Percentiles rank a stretch among this genome's conserved stretches.
Conservation (phyloP, 2,888 invertebrate species). For the Cataglyphis livida region DNA sequence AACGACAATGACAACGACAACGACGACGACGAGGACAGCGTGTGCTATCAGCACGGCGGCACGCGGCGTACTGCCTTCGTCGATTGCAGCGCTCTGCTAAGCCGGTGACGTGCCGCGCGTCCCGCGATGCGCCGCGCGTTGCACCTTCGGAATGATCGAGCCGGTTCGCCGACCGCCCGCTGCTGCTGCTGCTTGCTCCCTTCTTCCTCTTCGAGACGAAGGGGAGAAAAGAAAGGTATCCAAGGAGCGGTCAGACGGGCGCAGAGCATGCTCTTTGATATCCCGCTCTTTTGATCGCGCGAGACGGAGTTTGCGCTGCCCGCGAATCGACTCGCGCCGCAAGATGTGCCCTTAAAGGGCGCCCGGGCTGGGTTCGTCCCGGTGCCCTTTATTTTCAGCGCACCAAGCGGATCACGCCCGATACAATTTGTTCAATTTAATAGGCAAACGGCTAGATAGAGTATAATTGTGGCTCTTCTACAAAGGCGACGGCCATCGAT, state of each 20-base stretch:
- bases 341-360: neutral
- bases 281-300: slow-evolving; percentile 18
- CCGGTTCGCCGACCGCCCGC: slow-evolving; percentile 63
- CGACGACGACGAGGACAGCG: slow-evolving; percentile 16
- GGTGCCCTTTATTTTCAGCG: neutral
- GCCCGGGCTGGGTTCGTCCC: neutral
- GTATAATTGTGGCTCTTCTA: neutral
- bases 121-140: slow-evolving; percentile 64
- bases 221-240: slow-evolving; percentile 19
- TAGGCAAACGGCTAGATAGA: neutral
- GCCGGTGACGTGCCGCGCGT: slow-evolving; percentile 66
- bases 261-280: neutral
- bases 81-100: slow-evolving; percentile 80
- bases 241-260: neutral
- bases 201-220: slow-evolving; percentile 3
- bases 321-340: neutral
- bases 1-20: slow-evolving; percentile 29
- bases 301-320: slow-evolving; percentile 3
- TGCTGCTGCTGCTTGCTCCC: slow-evolving; percentile 22
- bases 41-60: slow-evolving; percentile 77
- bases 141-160: slow-evolving; percentile 58
- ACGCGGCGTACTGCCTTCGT: slow-evolving; percentile 78
- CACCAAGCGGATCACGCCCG: neutral
- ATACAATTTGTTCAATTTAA: slow-evolving; percentile 2
- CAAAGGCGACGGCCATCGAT: slow-evolving; percentile 47